Evolutionary conservation across 2,888 invertebrate species (phyloP).

Genomic region (Tholera decimalis): DNA sequence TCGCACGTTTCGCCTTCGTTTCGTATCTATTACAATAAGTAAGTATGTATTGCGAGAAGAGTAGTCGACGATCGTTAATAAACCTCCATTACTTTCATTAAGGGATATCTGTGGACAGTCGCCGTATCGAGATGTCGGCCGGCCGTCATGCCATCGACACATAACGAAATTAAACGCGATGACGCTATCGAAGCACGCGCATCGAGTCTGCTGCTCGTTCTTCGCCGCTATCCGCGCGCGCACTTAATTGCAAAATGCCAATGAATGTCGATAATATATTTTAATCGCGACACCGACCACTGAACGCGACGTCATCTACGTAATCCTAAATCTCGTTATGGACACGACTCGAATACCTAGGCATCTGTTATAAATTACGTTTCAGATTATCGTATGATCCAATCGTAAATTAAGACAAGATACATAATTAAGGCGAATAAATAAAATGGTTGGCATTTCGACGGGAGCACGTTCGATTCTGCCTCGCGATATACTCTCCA

Average conservation of each 20-base stretch:
- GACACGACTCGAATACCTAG: constrained; percentile 89
- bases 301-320: constrained; percentile 82
- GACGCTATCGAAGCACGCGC: constrained; percentile 88
- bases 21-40: constrained; percentile 85
- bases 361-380: constrained; percentile 90
- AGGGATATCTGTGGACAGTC: constrained; percentile 88
- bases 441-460: constrained; percentile 92
- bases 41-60: constrained; percentile 81
- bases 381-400: constrained; percentile 91
- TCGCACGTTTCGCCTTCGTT: constrained; percentile 87
- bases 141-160: constrained; percentile 88
- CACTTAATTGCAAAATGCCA: constrained; percentile 89
- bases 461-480: constrained; percentile 91
- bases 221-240: constrained; percentile 76
- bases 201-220: constrained; percentile 74
- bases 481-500: constrained; percentile 81
- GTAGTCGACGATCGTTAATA: constrained; percentile 88
- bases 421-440: constrained; percentile 92
- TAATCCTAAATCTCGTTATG: constrained; percentile 91
- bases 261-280: constrained; percentile 88
- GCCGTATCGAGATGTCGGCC: constrained; percentile 88
- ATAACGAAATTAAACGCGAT: constrained; percentile 89
- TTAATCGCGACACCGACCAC: constrained; percentile 82
- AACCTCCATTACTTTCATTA: constrained; percentile 91
- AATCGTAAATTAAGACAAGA: constrained; percentile 92